Percentiles rank a stretch among this genome's conserved stretches.
phyloP scores from a whole-genome alignment of 2,797 vertebrate genomes.

The Gastrophryne carolinensis region DNA sequence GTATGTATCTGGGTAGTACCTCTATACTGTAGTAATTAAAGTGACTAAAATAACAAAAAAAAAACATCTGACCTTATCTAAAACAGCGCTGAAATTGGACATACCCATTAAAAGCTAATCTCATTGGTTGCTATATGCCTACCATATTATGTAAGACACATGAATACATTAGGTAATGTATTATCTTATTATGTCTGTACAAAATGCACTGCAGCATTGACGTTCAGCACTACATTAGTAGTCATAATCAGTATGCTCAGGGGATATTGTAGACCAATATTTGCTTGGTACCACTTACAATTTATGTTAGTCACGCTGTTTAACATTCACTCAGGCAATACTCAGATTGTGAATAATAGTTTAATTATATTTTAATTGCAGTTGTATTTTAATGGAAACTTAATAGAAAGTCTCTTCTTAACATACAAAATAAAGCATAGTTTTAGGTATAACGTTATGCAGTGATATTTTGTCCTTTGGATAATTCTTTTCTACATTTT shows the following conservation, averaged over 20 bases:
- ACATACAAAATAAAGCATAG: background rate
- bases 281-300: background rate
- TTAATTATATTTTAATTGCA: slow-evolving; percentile 34
- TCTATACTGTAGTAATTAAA: too few relatives aligned
- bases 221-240: background rate
- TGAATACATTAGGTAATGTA: background rate
- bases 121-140: too few relatives aligned
- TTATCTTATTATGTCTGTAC: too few relatives aligned
- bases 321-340: slow-evolving; percentile 14
- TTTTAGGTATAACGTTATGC: background rate
- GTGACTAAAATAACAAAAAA: too few relatives aligned
- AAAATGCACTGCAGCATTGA: background rate
- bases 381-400: slow-evolving; percentile 26
- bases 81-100: too few relatives aligned
- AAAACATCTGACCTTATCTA: too few relatives aligned
- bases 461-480: background rate
- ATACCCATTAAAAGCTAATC: too few relatives aligned
- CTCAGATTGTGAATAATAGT: slow-evolving; percentile 4
- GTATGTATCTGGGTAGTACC: too few relatives aligned
- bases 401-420: background rate
- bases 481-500: background rate
- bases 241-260: background rate
- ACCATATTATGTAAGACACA: too few relatives aligned
- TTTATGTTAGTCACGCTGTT: slow-evolving; percentile 3
- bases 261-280: slow-evolving; percentile 9